Evolutionary conservation across 2,888 invertebrate genomes (phyloP), one percentile per base, ranked within the genome.

Genomic region (Cheilosia vulpina): DNA sequence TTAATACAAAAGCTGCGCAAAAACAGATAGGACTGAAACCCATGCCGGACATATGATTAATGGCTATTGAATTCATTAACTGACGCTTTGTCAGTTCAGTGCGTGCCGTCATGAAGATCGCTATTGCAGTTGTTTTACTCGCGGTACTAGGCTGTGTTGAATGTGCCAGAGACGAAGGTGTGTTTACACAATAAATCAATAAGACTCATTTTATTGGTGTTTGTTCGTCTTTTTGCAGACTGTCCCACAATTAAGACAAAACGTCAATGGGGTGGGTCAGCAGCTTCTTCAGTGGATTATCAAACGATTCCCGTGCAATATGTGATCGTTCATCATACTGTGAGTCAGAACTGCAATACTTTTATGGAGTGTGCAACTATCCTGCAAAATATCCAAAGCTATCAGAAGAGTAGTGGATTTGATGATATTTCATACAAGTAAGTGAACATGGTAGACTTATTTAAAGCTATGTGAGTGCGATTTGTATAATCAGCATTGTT

Each of bases 321-420:
- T 83, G 94, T 94, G 45, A 90, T 94, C 75, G 93, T 95, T 65
- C 94, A 94, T 89, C 94, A 95, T 87, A 94, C 94, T 0, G 94
- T 92, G 1, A 93, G 93, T 0, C 82, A 90, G 0, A 89, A 90
- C 38, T 95, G 95, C 87, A 80, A 87, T 1, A 92, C 91, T 0
- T 92, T 93, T 43, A 87, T 89, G 0, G 82, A 88, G n/a, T 95
- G 95, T 88, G 91, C 92, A 0, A 88, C 91, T 1, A 89, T 91
- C 0, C 92, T 94, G 0, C 91, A 92, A 80, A 93, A 89, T 83
- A 94, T 94, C 31, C 94, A 94, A 89, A 88, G 89, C 19, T 92
- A 93, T 85, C 94, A 94, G 53, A 93, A 94, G 93, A 92, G 93
- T 2, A 89, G 93, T 31, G 89, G 92, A 5, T 94, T 89, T 89